phyloP scores from a whole-genome alignment of 2,797 vertebrate genomes.

The Hypotaenidia okinawae region DNA sequence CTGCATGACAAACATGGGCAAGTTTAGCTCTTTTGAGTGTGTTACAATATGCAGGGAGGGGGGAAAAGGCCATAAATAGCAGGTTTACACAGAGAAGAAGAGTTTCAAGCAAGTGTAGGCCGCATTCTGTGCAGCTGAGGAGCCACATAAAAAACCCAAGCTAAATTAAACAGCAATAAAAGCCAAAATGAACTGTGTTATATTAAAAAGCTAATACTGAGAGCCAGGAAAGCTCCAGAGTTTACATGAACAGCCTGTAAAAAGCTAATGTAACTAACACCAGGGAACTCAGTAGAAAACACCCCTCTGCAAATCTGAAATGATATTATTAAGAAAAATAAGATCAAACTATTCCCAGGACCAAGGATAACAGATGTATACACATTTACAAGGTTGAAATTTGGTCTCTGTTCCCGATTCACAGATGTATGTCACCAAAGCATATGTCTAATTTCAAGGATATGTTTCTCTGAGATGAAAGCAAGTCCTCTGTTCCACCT shows the following conservation, averaged over 20 bases:
- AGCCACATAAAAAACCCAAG: background rate
- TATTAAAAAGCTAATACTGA: conserved; percentile 26
- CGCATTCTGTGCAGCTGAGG: background rate
- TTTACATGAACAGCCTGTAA: conserved; percentile 17
- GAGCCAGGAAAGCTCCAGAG: background rate
- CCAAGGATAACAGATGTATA: background rate
- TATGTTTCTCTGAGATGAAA: background rate
- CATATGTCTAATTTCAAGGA: background rate
- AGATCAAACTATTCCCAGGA: background rate
- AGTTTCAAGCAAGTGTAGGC: background rate
- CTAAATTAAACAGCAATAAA: conserved; percentile 13
- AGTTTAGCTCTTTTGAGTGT: background rate
- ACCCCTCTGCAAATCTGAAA: background rate
- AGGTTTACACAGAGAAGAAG: background rate
- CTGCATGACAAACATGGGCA: background rate
- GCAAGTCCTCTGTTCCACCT: background rate
- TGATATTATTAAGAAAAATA: background rate
- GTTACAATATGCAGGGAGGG: background rate
- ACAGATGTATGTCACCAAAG: background rate
- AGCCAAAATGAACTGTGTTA: background rate
- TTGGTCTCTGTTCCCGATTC: background rate
- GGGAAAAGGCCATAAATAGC: background rate
- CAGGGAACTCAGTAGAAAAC: background rate
- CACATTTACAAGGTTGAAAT: background rate
- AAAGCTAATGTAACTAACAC: background rate